Conservation (phyloP, 1,140 invertebrate species). For the Steinernema feltiae region DNA sequence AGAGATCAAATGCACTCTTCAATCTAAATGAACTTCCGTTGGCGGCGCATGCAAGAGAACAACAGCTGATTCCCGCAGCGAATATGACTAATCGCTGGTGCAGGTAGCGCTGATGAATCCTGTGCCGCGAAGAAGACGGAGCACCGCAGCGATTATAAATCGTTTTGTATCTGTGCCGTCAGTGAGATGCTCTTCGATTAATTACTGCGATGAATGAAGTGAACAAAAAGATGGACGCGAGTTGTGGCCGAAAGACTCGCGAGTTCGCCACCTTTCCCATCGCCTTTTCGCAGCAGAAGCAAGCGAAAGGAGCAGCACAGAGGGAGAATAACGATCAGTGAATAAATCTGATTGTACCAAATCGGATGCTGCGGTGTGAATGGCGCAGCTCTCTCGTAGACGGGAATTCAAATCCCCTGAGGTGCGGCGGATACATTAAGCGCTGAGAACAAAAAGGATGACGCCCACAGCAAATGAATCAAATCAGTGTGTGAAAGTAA, state of each 20-base stretch:
- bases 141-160: neutral
- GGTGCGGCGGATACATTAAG: constrained; percentile 11
- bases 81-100: constrained; percentile 2
- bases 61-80: too few relatives aligned
- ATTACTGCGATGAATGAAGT: neutral
- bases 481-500: constrained; percentile 15
- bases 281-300: too few relatives aligned
- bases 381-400: neutral
- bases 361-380: neutral
- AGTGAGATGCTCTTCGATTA: neutral
- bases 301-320: too few relatives aligned
- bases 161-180: neutral
- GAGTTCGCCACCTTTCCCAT: too few relatives aligned
- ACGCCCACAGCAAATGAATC: constrained; percentile 11
- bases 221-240: neutral
- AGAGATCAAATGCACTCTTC: too few relatives aligned
- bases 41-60: too few relatives aligned
- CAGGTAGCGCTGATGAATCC: neutral
- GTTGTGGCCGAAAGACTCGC: too few relatives aligned
- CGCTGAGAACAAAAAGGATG: constrained; percentile 9
- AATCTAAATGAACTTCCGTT: too few relatives aligned
- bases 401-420: neutral
- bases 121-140: neutral
- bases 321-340: too few relatives aligned
- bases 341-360: too few relatives aligned